A percentile compares a stretch with the other conserved stretches of the same genome.
Conservation (phyloP, 2,113 vertebrate species). For the Sialia sialis region DNA sequence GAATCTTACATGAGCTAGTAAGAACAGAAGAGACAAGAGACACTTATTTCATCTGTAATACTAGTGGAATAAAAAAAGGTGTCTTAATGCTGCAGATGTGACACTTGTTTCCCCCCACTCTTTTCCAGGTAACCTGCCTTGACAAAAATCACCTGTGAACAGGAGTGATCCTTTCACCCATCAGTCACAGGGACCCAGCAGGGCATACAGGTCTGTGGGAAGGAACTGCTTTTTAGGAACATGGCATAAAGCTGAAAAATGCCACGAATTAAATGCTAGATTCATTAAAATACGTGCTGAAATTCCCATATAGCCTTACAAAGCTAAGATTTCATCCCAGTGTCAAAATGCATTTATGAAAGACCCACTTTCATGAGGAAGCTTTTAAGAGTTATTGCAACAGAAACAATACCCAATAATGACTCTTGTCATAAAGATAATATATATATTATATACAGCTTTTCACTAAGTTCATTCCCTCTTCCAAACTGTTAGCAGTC, state of each 20-base stretch:
- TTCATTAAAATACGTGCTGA: background rate
- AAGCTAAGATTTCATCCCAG: background rate
- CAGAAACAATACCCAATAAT: background rate
- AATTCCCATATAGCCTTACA: background rate
- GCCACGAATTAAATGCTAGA: background rate
- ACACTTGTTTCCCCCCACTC: background rate
- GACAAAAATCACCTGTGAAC: background rate
- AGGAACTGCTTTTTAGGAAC: background rate
- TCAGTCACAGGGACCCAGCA: background rate
- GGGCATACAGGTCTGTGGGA: background rate
- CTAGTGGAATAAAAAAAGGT: background rate
- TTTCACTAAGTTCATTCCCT: background rate
- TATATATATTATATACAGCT: background rate
- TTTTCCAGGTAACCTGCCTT: background rate
- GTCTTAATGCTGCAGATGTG: background rate
- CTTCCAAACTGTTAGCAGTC: background rate
- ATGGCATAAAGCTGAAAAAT: background rate
- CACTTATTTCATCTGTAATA: background rate
- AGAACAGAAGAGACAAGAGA: background rate
- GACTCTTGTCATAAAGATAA: background rate
- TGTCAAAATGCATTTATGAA: background rate
- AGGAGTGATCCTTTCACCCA: background rate
- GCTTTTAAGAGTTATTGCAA: background rate
- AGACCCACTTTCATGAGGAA: background rate
- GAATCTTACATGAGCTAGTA: background rate